Percentiles rank a stretch among this genome's conserved stretches.
Evolutionary conservation across 2,113 vertebrate genomes (phyloP).

Genomic region (Pelvicachromis taeniatus): DNA sequence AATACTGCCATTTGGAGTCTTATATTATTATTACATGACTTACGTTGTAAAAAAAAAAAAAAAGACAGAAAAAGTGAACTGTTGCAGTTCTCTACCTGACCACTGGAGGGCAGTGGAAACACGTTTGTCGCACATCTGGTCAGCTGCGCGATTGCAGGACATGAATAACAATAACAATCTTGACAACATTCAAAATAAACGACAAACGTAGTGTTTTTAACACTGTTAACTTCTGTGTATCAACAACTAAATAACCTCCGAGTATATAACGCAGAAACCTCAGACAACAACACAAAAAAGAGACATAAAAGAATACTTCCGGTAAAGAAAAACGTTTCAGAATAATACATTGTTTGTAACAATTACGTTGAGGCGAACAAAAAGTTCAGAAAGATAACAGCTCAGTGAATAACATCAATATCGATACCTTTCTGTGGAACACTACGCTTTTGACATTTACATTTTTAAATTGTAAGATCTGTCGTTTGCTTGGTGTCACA

Average conservation of each 20-base stretch:
- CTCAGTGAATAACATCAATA: not conserved
- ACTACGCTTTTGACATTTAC: not conserved
- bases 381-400: not conserved
- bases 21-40: not conserved
- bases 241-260: not conserved
- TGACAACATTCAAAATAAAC: not conserved
- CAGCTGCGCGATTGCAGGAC: not conserved
- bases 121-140: not conserved
- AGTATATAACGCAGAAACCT: not conserved
- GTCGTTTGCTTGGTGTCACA: not conserved
- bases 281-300: accelerated
- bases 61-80: not conserved
- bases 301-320: not conserved
- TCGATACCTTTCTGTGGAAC: not conserved
- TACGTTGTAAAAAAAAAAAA: not conserved
- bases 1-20: not conserved
- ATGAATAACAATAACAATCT: not conserved
- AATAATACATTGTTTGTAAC: not conserved
- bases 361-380: not conserved
- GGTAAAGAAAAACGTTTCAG: not conserved
- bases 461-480: not conserved
- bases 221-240: not conserved
- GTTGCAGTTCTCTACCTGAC: not conserved
- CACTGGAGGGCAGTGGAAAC: not conserved
- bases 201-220: not conserved